Conservation (phyloP, 2,888 invertebrate genomes). For the Calliphora vomitoria region DNA sequence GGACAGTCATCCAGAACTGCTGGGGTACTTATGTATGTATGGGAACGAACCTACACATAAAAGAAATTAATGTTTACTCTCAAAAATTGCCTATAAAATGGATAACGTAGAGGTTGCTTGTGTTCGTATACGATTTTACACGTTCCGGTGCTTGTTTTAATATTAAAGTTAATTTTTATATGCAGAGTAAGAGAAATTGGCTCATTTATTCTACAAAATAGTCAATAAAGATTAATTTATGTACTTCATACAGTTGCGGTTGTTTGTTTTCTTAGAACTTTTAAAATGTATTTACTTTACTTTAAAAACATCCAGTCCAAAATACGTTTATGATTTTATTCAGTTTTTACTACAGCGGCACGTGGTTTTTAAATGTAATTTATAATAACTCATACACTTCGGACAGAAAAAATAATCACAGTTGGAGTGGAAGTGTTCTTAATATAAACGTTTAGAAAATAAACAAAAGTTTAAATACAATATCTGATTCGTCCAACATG, state of each 20-base stretch:
- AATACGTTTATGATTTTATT: not conserved
- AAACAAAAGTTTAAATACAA: too few relatives aligned
- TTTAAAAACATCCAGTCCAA: too few relatives aligned
- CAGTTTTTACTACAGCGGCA: not conserved
- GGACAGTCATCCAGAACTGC: too few relatives aligned
- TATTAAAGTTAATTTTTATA: conserved; percentile 8
- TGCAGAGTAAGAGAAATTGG: not conserved
- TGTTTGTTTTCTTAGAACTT: not conserved
- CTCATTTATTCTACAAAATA: conserved; percentile 22
- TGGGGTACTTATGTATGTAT: not conserved
- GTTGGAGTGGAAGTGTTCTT: too few relatives aligned
- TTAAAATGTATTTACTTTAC: conserved; percentile 12
- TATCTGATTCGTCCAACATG: too few relatives aligned
- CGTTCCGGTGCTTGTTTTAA: conserved; percentile 10
- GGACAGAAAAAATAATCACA: too few relatives aligned
- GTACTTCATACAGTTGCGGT: not conserved
- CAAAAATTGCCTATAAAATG: conserved; percentile 28
- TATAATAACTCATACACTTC: not conserved
- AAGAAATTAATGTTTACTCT: conserved; percentile 22
- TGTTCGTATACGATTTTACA: not conserved
- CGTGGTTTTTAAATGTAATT: not conserved
- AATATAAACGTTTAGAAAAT: too few relatives aligned
- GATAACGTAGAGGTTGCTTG: not conserved
- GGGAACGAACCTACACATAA: not conserved
- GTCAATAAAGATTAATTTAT: conserved; percentile 47